Percentiles rank a stretch among this genome's conserved stretches.
These are phyloP conservation scores for Ylistrum balloti DNA, from an alignment of 1,140 invertebrate species.

Conservation along the genomic window DNA sequence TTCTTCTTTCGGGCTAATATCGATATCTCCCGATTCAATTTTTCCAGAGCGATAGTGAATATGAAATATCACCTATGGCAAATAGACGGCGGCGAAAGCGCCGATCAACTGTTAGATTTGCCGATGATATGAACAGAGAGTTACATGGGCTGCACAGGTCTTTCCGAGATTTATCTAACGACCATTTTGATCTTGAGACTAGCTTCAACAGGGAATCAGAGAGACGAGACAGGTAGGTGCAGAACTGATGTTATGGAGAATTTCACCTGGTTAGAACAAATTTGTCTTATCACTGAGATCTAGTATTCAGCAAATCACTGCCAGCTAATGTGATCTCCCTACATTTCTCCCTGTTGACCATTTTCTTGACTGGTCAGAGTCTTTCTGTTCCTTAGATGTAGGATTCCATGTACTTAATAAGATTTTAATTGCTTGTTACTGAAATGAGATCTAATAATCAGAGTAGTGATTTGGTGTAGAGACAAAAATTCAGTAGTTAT, in stretches of 20 bases:
- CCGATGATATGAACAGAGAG: slow-evolving; percentile 80
- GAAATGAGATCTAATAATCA: too few relatives aligned
- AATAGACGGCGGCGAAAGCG: slow-evolving; percentile 63
- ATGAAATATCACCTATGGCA: slow-evolving; percentile 69
- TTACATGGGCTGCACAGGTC: slow-evolving; percentile 78
- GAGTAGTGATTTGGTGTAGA: too few relatives aligned
- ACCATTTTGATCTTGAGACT: slow-evolving; percentile 78
- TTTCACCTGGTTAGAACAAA: too few relatives aligned
- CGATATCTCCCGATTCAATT: slow-evolving; percentile 44
- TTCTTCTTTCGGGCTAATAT: not conserved
- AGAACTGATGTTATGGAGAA: not conserved
- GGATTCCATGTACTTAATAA: too few relatives aligned
- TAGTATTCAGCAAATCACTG: too few relatives aligned
- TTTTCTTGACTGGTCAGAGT: too few relatives aligned
- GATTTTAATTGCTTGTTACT: too few relatives aligned
- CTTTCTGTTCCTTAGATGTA: too few relatives aligned
- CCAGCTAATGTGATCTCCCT: not conserved
- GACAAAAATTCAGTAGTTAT: not conserved
- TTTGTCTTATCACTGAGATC: too few relatives aligned
- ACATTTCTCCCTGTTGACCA: too few relatives aligned
- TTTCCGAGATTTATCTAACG: slow-evolving; percentile 77
- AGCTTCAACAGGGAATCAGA: slow-evolving; percentile 76
- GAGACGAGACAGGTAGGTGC: slow-evolving; percentile 69
- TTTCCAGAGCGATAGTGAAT: slow-evolving; percentile 77
- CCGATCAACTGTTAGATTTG: slow-evolving; percentile 78